Percentiles rank a stretch among this genome's conserved stretches.
Conservation (phyloP, 2,797 vertebrate genomes). For the Cirrhinus molitorella region DNA sequence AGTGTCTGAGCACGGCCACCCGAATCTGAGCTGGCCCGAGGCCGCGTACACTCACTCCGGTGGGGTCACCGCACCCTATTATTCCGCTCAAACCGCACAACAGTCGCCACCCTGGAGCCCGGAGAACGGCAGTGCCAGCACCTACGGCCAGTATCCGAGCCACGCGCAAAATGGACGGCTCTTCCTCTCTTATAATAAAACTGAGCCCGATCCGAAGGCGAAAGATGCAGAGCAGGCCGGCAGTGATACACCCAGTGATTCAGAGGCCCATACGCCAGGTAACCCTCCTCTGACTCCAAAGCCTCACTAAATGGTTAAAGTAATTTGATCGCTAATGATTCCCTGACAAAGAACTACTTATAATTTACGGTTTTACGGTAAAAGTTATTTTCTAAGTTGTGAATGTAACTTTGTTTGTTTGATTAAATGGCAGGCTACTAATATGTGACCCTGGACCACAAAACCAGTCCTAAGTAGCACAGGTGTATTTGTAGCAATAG, state of each 20-base stretch:
- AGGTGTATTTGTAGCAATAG: no score
- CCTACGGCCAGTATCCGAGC: slow-evolving; percentile 60
- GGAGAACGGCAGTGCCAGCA: slow-evolving; percentile 49
- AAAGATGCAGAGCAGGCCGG: slow-evolving; percentile 59
- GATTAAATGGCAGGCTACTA: no score
- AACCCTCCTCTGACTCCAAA: neutral
- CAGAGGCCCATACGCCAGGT: slow-evolving; percentile 75
- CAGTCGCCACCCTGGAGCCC: slow-evolving; percentile 66
- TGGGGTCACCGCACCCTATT: slow-evolving; percentile 62
- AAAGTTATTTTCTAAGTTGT: neutral
- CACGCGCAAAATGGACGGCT: slow-evolving; percentile 63
- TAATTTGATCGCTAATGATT: neutral
- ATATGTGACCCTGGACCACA: no score
- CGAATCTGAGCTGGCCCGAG: slow-evolving; percentile 69
- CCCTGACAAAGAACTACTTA: rapidly evolving
- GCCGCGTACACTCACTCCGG: slow-evolving; percentile 60
- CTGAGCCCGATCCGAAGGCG: neutral
- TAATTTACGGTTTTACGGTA: rapidly evolving
- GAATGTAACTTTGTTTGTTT: no score
- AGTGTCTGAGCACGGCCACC: slow-evolving; percentile 67
- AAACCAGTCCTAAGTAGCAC: no score
- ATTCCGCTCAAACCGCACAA: slow-evolving; percentile 54
- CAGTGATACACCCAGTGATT: slow-evolving; percentile 73
- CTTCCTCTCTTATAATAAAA: slow-evolving; percentile 51
- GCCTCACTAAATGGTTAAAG: no score